Conservation (phyloP, 53 echinoderm and acorn worm species). For the Crossaster papposus region DNA sequence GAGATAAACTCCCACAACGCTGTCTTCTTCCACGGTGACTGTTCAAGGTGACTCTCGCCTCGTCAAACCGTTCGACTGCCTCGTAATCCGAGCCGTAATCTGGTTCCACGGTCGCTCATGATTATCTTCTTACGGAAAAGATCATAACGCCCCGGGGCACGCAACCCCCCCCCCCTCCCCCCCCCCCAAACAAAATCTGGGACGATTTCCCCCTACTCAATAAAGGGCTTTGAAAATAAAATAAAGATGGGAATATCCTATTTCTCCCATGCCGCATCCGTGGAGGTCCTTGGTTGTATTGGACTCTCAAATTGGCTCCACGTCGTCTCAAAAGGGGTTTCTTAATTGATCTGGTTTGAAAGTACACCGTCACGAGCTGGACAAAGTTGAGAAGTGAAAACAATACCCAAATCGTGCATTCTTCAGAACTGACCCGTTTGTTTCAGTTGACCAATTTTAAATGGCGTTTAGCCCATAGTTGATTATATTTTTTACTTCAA, state of each 20-base stretch:
- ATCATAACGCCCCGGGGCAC: conserved; percentile 24
- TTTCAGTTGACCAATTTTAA: not conserved
- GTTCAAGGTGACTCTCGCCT: not conserved
- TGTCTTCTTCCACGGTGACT: not conserved
- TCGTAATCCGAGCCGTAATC: conserved; percentile 24
- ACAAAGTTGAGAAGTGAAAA: not conserved
- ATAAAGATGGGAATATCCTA: not conserved
- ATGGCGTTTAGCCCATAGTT: not conserved
- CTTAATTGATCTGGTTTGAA: not conserved
- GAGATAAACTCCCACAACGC: conserved; percentile 19
- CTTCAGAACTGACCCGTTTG: not conserved
- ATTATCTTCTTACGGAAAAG: conserved; percentile 22
- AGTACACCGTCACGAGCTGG: not conserved
- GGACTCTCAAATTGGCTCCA: not conserved
- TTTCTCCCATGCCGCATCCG: not conserved
- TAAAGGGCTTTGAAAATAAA: not conserved
- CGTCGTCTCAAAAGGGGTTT: not conserved
- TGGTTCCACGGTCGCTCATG: conserved; percentile 39
- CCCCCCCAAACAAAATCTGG: not conserved
- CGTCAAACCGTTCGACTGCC: not conserved
- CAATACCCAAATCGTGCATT: not conserved
- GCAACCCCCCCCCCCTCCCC: too few relatives aligned
- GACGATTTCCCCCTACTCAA: not conserved
- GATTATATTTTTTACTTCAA: not conserved
- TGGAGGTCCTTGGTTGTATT: not conserved